These are phyloP conservation scores for Sciurus niger DNA, from an alignment of 2,113 vertebrate species.

Conservation along the genomic window DNA sequence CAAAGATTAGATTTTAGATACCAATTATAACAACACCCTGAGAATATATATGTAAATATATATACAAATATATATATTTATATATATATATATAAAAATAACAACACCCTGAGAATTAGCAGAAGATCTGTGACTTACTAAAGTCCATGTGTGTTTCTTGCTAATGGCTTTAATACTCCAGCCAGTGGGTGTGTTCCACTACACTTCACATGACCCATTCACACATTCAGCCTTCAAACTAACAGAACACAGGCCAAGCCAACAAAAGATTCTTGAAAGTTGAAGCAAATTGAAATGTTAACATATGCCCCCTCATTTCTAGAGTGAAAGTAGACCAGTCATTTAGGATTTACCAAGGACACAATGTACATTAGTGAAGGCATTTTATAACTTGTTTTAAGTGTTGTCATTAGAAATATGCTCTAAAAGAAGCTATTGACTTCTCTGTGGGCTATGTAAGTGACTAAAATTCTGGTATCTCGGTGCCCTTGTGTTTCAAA, in stretches of 20 bases:
- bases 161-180: neutral
- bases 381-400: neutral
- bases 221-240: neutral
- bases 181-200: neutral
- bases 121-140: slow-evolving; percentile 19
- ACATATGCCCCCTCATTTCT: neutral
- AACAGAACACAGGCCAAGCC: neutral
- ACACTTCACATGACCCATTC: neutral
- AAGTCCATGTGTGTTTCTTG: slow-evolving; percentile 20
- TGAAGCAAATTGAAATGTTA: slow-evolving; percentile 55
- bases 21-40: slow-evolving; percentile 43
- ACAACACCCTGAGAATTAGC: neutral
- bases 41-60: neutral
- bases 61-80: no score
- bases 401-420: neutral
- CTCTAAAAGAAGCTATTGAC: slow-evolving; percentile 30
- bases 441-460: neutral
- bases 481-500: neutral
- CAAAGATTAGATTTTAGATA: slow-evolving; percentile 34
- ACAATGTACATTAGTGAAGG: neutral
- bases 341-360: neutral
- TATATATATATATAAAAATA: slow-evolving; percentile 16
- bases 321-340: neutral
- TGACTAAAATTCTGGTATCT: neutral
- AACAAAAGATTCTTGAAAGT: neutral